phyloP scores from a whole-genome alignment of 2,797 vertebrate species.

The Diplodus sargus region DNA sequence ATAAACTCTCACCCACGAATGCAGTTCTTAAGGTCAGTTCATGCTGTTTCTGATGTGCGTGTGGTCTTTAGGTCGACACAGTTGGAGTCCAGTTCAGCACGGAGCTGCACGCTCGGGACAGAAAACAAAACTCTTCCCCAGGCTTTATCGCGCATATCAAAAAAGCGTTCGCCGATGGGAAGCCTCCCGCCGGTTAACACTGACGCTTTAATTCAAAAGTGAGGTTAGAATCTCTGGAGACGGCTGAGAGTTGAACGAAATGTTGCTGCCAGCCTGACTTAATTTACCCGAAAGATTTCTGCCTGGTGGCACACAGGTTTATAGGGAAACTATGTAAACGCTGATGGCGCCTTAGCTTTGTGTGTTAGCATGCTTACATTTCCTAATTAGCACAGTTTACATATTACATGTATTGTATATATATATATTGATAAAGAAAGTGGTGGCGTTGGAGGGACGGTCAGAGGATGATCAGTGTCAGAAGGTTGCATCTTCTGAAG shows the following conservation, averaged over 20 bases:
- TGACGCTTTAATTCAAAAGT: neutral
- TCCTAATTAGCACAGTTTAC: neutral
- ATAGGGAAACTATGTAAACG: no score
- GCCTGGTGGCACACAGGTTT: no score
- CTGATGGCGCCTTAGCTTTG: no score
- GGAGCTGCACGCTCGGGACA: slow-evolving; percentile 5
- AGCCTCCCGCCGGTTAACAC: neutral
- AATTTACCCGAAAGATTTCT: no score
- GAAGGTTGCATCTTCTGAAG: neutral
- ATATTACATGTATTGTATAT: no score
- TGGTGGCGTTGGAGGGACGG: no score
- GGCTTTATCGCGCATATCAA: slow-evolving; percentile 4
- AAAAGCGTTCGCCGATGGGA: slow-evolving; percentile 22
- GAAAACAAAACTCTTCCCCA: slow-evolving; percentile 38
- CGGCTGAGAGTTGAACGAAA: no score
- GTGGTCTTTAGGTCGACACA: slow-evolving; percentile 55
- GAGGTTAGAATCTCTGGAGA: no score
- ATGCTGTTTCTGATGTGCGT: slow-evolving; percentile 29
- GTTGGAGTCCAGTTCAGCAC: slow-evolving; percentile 42
- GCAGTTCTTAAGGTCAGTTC: slow-evolving; percentile 15
- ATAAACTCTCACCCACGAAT: neutral
- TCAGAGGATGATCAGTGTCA: neutral
- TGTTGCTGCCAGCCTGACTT: no score
- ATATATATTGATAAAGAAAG: no score
- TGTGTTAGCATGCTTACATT: neutral